A percentile compares a stretch with the other conserved stretches of the same genome.
Conservation (phyloP, 2,113 vertebrate species). For the Vicugna pacos region DNA sequence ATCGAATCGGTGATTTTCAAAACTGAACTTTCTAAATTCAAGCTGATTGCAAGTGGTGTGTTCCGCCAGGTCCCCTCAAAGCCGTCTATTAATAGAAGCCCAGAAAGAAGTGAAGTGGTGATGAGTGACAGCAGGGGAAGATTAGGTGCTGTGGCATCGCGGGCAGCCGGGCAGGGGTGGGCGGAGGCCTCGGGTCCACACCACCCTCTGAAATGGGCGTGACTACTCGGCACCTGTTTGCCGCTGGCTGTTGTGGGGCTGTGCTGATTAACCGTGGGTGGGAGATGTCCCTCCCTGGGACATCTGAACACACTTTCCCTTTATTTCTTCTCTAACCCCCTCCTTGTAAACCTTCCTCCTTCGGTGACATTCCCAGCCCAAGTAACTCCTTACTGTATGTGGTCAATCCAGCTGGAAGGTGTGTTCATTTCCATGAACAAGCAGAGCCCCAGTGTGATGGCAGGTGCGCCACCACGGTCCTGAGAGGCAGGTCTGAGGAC, state of each 20-base stretch:
- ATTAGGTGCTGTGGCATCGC: accelerated
- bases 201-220: neutral
- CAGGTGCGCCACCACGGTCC: accelerated
- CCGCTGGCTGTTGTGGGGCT: neutral
- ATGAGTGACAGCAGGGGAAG: accelerated
- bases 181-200: neutral
- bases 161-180: accelerated
- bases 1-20: neutral
- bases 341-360: too few relatives aligned
- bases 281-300: accelerated
- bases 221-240: neutral
- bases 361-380: neutral
- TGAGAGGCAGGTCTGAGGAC: neutral
- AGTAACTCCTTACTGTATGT: neutral
- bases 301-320: too few relatives aligned
- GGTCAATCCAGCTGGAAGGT: accelerated
- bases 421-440: neutral
- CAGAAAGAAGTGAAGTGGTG: accelerated
- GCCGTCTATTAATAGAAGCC: accelerated
- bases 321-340: neutral
- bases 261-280: neutral
- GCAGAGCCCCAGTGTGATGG: accelerated
- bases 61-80: neutral
- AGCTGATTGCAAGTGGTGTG: accelerated
- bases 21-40: too few relatives aligned